Evolutionary conservation across 2,113 vertebrate species (phyloP).

Genomic region (Microcebus murinus): DNA sequence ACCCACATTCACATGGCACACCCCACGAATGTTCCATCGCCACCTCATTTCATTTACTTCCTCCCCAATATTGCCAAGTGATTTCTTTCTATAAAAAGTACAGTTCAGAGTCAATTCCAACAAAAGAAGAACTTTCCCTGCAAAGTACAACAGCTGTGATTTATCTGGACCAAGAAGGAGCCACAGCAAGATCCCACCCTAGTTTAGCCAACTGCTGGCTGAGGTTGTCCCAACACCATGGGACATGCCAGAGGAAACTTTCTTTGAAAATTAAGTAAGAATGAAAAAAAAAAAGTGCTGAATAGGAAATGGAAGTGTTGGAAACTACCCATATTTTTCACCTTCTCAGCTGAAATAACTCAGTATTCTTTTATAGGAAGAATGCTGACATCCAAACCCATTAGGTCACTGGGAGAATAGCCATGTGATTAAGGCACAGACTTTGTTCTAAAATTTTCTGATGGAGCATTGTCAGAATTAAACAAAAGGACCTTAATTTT

Average conservation of each 20-base stretch:
- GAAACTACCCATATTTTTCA: not conserved
- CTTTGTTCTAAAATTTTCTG: not conserved
- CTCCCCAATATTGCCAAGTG: not conserved
- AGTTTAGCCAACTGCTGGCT: not conserved
- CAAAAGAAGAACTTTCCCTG: not conserved
- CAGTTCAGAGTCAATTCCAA: not conserved
- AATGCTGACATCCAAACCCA: not conserved
- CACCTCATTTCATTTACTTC: not conserved
- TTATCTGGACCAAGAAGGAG: not conserved
- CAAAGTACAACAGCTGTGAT: not conserved
- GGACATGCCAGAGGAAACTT: not conserved
- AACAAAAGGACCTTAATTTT: constrained; percentile 44
- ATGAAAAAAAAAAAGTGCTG: not conserved
- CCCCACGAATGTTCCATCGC: not conserved
- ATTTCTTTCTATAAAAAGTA: not conserved
- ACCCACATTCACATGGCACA: not conserved
- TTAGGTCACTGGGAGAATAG: not conserved
- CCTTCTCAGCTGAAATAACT: not conserved
- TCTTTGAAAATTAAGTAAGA: constrained; percentile 2
- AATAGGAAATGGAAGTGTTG: not conserved
- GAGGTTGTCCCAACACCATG: not conserved
- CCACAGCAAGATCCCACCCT: not conserved
- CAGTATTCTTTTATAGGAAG: not conserved
- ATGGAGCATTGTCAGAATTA: constrained; percentile 12
- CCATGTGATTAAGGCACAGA: not conserved